A percentile compares a stretch with the other conserved stretches of the same genome.
These are phyloP conservation scores for Galemys pyrenaicus DNA, from an alignment of 2,113 vertebrate genomes.

Conservation along the genomic window DNA sequence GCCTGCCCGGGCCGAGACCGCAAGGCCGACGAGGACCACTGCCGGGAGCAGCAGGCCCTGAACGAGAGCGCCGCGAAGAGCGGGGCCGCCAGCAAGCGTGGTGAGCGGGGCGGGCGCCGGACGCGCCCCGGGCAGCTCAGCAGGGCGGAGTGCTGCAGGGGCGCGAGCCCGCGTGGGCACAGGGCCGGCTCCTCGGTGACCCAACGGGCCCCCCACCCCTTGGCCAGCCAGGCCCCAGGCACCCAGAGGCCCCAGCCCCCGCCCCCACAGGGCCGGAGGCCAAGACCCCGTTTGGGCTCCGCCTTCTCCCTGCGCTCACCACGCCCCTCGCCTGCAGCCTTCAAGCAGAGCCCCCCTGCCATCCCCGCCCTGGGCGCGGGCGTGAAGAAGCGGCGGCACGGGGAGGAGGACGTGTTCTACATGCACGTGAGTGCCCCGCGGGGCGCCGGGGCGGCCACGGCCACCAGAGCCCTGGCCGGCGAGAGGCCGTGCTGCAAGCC, in stretches of 20 bases:
- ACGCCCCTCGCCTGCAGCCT: constrained; percentile 84
- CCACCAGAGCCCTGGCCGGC: neutral
- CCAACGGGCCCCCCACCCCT: no score
- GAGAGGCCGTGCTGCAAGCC: no score
- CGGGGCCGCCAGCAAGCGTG: constrained; percentile 90
- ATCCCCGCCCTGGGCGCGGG: constrained; percentile 89
- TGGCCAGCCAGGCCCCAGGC: no score
- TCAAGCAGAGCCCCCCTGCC: constrained; percentile 94
- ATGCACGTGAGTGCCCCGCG: constrained; percentile 93
- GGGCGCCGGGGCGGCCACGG: no score
- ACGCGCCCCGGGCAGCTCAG: neutral
- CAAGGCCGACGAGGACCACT: constrained; percentile 97
- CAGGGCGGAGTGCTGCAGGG: neutral
- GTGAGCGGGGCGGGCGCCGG: constrained; percentile 80
- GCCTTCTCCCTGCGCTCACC: no score
- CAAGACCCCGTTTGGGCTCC: no score
- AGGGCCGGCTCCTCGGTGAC: no score
- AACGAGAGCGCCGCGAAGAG: constrained; percentile 93
- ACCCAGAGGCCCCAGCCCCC: no score
- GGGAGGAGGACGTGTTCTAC: constrained; percentile 96
- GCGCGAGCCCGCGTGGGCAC: neutral
- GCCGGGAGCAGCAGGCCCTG: constrained; percentile 95
- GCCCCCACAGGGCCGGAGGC: no score
- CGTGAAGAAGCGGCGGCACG: constrained; percentile 94
- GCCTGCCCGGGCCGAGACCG: constrained; percentile 97